Evolutionary conservation across 2,113 vertebrate species (phyloP), one percentile per base, ranked within the genome.

Genomic region (Neopipo cinnamomea): DNA sequence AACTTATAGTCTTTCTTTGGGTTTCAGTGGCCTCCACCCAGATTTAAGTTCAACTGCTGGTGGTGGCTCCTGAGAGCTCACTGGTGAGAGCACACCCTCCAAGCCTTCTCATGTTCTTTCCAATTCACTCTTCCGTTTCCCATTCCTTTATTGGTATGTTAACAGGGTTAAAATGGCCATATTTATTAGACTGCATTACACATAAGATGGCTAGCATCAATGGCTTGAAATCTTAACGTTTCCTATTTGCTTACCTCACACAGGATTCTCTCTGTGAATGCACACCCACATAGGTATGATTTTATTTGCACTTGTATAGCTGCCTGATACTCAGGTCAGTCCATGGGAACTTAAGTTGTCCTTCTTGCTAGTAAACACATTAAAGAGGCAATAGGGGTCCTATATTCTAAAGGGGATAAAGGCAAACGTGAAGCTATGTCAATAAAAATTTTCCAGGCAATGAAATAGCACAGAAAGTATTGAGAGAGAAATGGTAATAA

Each of bases 301-400:
- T 91, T 95, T 86, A 46, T 59, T 78, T 42, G 20, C 84, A 85
- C 65, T 85, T 95, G 67, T 75, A 13, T 78, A 18, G 5, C 79
- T 82, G 47, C 77, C 62, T 95, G 93, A 94, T 96, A 96, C 90
- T 96, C 92, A 91, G 84, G 89, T 79, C 52, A n/a, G 37, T 93
- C 87, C 76, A 75, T 91, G 77, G 81, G 93, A 94, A 77, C 61
- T 59, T 73, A 88, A 92, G 80, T 76, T 76, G 27, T 86, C 71
- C 58, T 68, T 90, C 81, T 95, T 91, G 53, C 88, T 95, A 49
- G 23, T 22, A 83, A 76, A 30, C 11, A 39, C 8, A 3, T 81
- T 97, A 73, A 22, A 68, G 68, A 67, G 30, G 56, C 35, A 68
- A 49, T 24, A 83, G 16, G 9, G 3, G 16, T 3, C 22, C 52